Evolutionary conservation across 2,888 invertebrate genomes (phyloP).

Genomic region (Drosophila kuntzei): DNA sequence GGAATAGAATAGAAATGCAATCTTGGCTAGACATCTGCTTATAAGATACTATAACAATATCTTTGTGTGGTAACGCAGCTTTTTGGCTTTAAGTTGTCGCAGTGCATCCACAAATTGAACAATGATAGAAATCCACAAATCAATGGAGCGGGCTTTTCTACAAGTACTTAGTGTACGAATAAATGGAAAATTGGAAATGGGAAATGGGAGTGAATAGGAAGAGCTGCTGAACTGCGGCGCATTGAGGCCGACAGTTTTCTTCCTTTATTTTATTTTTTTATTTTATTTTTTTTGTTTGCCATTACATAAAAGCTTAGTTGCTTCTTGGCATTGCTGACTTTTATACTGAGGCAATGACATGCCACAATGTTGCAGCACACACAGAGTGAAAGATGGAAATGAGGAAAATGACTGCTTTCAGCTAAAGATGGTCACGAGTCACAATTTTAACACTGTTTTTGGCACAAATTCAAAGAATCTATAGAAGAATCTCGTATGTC

Average conservation of each 20-base stretch:
- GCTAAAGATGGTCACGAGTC: conserved; percentile 16
- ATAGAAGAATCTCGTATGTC: conserved; percentile 2
- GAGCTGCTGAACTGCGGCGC: not conserved
- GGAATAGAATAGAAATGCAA: conserved; percentile 39
- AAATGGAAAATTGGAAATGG: conserved; percentile 12
- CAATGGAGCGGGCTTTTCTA: conserved; percentile 38
- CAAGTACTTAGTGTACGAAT: conserved; percentile 17
- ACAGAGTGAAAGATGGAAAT: conserved; percentile 34
- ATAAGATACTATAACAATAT: conserved; percentile 16
- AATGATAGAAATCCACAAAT: conserved; percentile 68
- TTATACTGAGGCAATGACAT: conserved; percentile 50
- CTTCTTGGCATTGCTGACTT: conserved; percentile 33
- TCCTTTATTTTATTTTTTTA: not conserved
- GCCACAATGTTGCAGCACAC: conserved; percentile 58
- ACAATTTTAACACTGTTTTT: conserved; percentile 25
- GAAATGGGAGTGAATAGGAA: conserved; percentile 4
- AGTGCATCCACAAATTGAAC: conserved; percentile 58
- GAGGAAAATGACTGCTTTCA: conserved; percentile 22
- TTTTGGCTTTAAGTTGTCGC: conserved; percentile 49
- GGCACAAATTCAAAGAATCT: conserved; percentile 17
- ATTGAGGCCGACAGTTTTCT: conserved; percentile 24
- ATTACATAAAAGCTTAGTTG: conserved; percentile 17
- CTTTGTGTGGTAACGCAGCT: conserved; percentile 16
- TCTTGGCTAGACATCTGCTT: conserved; percentile 63
- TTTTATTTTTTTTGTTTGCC: conserved; percentile 10